These are phyloP conservation scores for Tachystola acroxantha DNA, from an alignment of 2,888 invertebrate genomes.

Conservation along the genomic window DNA sequence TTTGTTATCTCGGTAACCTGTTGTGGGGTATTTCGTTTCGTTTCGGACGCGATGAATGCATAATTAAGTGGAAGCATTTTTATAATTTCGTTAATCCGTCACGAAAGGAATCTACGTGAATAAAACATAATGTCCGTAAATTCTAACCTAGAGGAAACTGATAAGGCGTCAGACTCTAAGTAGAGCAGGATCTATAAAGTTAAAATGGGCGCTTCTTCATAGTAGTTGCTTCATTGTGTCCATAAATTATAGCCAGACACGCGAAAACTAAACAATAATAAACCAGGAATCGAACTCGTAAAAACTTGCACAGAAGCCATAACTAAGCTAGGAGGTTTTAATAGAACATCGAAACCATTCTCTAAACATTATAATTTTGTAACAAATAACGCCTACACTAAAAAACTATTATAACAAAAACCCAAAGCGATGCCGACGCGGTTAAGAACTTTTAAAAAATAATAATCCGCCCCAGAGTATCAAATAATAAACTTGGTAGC, in stretches of 20 bases:
- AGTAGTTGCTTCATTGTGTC: too few relatives aligned
- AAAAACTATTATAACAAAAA: constrained; percentile 49
- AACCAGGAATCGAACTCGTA: too few relatives aligned
- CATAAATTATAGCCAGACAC: too few relatives aligned
- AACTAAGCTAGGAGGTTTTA: too few relatives aligned
- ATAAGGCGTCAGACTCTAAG: too few relatives aligned
- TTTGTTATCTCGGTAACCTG: constrained; percentile 67
- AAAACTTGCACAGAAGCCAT: too few relatives aligned
- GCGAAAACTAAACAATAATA: too few relatives aligned
- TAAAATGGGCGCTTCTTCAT: too few relatives aligned
- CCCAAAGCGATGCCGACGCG: constrained; percentile 60
- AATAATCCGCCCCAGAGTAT: constrained; percentile 67
- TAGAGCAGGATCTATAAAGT: too few relatives aligned
- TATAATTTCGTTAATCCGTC: constrained; percentile 51
- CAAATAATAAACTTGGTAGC: constrained; percentile 78
- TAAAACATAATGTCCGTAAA: too few relatives aligned
- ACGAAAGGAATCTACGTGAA: constrained; percentile 9
- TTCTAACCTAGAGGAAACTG: too few relatives aligned
- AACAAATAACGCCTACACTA: constrained; percentile 53
- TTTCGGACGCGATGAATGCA: constrained; percentile 69
- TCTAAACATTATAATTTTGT: constrained; percentile 10
- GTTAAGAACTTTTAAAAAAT: constrained; percentile 46
- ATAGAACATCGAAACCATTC: constrained; percentile 5
- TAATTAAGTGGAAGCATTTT: constrained; percentile 72
- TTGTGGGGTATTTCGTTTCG: constrained; percentile 67